Conservation (phyloP, 2,113 vertebrate genomes). For the Melanerpes aurifrons region DNA sequence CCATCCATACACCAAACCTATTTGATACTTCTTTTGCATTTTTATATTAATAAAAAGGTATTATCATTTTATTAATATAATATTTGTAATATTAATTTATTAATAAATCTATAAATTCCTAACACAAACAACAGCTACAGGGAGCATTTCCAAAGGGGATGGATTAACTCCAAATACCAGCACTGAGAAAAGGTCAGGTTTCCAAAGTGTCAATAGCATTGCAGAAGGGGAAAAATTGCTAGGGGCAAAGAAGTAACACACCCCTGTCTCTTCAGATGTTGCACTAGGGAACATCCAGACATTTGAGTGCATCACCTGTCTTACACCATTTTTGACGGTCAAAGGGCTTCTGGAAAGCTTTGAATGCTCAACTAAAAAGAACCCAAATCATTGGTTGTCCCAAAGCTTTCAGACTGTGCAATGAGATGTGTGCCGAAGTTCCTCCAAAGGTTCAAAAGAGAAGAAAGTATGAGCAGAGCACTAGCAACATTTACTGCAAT, state of each 20-base stretch:
- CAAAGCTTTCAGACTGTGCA: not conserved
- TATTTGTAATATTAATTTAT: too few species aligned
- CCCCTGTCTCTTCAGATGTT: not conserved
- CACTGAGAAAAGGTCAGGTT: not conserved
- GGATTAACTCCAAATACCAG: not conserved
- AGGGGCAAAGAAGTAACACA: not conserved
- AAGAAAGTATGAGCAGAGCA: not conserved
- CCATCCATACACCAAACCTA: too few species aligned
- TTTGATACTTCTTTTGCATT: too few species aligned
- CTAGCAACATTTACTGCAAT: not conserved
- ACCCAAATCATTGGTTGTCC: not conserved
- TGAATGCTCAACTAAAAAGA: not conserved
- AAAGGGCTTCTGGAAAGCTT: not conserved
- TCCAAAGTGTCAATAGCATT: not conserved
- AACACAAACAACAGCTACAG: not conserved
- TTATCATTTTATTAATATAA: too few species aligned
- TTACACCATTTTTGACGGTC: not conserved
- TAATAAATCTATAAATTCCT: too few species aligned
- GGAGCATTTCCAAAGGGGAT: not conserved
- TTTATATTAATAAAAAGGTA: too few species aligned
- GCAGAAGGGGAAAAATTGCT: not conserved
- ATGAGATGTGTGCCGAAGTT: not conserved
- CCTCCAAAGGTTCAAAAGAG: not conserved
- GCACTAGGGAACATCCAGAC: not conserved
- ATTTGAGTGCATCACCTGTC: not conserved